Percentiles rank a stretch among this genome's conserved stretches.
Evolutionary conservation across 2,113 vertebrate genomes (phyloP).

Genomic region (Aix galericulata): DNA sequence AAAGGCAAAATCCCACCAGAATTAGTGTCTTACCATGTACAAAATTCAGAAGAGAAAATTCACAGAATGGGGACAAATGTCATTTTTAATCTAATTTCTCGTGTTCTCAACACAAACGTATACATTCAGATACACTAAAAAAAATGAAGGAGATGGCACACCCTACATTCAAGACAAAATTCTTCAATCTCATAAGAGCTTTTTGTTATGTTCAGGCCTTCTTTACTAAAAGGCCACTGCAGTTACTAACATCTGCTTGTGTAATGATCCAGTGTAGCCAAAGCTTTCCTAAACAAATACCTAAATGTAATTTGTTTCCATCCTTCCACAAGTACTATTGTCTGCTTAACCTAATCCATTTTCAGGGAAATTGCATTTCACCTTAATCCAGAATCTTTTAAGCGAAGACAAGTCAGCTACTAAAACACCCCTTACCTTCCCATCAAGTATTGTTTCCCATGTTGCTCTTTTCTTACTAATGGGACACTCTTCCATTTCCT

Average conservation of each 20-base stretch:
- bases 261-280: not conserved
- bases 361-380: not conserved
- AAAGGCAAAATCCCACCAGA: not conserved
- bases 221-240: no score
- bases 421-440: conserved; percentile 82
- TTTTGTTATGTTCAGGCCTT: no score
- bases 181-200: no score
- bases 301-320: not conserved
- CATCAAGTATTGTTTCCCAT: conserved; percentile 98
- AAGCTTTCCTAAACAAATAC: not conserved
- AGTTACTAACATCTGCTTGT: not conserved
- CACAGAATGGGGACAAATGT: not conserved
- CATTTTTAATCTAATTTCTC: not conserved
- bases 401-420: not conserved
- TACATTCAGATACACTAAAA: not conserved
- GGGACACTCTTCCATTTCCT: conserved; percentile 97
- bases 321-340: not conserved
- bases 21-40: not conserved
- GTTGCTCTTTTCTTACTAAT: conserved; percentile 98
- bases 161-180: no score
- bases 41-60: not conserved
- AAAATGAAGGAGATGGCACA: not conserved
- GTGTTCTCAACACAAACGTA: not conserved
- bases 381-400: not conserved
- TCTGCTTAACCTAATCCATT: not conserved